Conservation (phyloP, 2,888 invertebrate species). For the Onthophagus sagittarius region DNA sequence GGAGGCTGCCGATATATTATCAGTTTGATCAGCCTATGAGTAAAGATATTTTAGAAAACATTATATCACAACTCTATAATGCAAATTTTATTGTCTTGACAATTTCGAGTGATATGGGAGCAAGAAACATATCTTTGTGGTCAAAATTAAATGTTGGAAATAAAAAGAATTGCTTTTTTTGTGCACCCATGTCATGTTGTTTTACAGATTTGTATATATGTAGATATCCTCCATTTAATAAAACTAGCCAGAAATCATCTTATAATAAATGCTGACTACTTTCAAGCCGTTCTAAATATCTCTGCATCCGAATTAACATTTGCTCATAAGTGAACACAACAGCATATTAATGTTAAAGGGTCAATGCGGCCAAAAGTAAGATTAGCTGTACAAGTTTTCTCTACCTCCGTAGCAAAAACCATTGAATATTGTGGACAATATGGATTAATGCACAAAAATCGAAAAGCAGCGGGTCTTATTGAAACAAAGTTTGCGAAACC, state of each 20-base stretch:
- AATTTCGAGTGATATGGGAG: conserved; percentile 21
- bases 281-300: not conserved
- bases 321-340: conserved; percentile 26
- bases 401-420: conserved; percentile 11
- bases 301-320: conserved; percentile 26
- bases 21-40: no score
- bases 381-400: conserved; percentile 25
- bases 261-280: conserved; percentile 16
- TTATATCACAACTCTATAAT: conserved; percentile 15
- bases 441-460: conserved; percentile 19
- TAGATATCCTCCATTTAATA: no score
- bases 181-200: conserved; percentile 16
- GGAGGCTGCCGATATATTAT: conserved; percentile 22
- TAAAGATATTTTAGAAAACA: no score
- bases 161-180: conserved; percentile 17
- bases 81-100: conserved; percentile 20
- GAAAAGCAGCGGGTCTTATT: conserved; percentile 21
- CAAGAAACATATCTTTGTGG: conserved; percentile 17
- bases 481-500: conserved; percentile 23
- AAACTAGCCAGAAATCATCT: conserved; percentile 26
- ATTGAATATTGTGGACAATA: conserved; percentile 23
- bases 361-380: conserved; percentile 29
- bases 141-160: conserved; percentile 18
- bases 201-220: no score
- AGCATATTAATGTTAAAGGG: conserved; percentile 29